These are phyloP conservation scores for Ctenomys sociabilis DNA, from an alignment of 2,113 vertebrate genomes.

Conservation along the genomic window DNA sequence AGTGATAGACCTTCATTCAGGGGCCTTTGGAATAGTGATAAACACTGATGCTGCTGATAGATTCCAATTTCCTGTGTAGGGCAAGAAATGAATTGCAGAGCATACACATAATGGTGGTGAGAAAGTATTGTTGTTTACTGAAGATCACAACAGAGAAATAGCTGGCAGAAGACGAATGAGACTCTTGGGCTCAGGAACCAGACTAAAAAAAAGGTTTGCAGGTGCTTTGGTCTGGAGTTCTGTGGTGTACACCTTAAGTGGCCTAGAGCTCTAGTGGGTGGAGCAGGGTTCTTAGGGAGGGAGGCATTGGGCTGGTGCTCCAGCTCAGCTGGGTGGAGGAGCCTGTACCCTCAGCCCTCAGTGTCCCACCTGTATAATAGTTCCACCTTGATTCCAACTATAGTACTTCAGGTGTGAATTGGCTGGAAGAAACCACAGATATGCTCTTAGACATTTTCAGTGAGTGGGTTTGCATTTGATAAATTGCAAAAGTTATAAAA, in stretches of 20 bases:
- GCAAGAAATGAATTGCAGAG: background rate
- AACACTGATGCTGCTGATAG: no score
- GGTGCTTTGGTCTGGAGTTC: background rate
- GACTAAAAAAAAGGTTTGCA: background rate
- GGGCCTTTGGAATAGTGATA: background rate
- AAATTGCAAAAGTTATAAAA: slow-evolving; percentile 84
- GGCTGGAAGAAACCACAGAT: background rate
- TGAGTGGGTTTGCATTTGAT: slow-evolving; percentile 72
- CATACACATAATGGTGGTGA: background rate
- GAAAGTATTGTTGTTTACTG: background rate
- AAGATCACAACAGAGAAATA: background rate
- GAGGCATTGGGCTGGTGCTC: background rate
- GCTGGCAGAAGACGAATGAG: background rate
- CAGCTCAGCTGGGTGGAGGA: background rate
- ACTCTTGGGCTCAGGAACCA: background rate
- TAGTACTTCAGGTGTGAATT: background rate
- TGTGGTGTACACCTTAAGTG: background rate
- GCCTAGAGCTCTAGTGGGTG: background rate
- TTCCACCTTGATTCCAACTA: background rate
- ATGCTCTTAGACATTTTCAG: slow-evolving; percentile 80
- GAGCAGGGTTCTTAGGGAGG: background rate
- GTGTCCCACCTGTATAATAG: background rate
- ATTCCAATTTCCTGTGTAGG: background rate
- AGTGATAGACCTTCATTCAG: background rate
- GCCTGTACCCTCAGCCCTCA: background rate